Conservation (phyloP, 1,140 invertebrate species). For the Hylyphantes graminicola region DNA sequence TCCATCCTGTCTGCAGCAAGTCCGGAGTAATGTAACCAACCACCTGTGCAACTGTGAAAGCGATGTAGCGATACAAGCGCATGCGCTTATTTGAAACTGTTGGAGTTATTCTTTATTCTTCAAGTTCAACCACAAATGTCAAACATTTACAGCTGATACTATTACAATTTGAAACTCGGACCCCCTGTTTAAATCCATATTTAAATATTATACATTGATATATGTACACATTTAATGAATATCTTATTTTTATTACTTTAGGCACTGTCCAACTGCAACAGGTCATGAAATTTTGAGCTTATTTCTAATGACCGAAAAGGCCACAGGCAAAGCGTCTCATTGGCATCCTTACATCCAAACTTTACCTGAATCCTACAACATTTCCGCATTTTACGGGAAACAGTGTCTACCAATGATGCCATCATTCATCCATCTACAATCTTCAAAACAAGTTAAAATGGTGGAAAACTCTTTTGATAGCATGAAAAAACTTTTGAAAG, state of each 20-base stretch:
- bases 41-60: too few relatives aligned
- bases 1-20: too few relatives aligned
- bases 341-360: constrained; percentile 73
- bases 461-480: constrained; percentile 27
- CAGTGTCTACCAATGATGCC: constrained; percentile 66
- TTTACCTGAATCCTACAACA: constrained; percentile 72
- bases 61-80: too few relatives aligned
- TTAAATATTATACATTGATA: not conserved
- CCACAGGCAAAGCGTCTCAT: constrained; percentile 63
- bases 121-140: not conserved
- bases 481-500: constrained; percentile 21
- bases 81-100: too few relatives aligned
- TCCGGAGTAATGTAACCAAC: too few relatives aligned
- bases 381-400: constrained; percentile 64
- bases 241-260: constrained; percentile 6
- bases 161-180: not conserved
- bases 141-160: not conserved
- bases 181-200: not conserved
- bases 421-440: constrained; percentile 70
- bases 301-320: constrained; percentile 72
- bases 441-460: constrained; percentile 58
- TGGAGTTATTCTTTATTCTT: too few relatives aligned
- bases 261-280: constrained; percentile 29
- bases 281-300: constrained; percentile 68
- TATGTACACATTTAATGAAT: not conserved